phyloP scores from a whole-genome alignment of 2,797 vertebrate species.

The Alcedo atthis region DNA sequence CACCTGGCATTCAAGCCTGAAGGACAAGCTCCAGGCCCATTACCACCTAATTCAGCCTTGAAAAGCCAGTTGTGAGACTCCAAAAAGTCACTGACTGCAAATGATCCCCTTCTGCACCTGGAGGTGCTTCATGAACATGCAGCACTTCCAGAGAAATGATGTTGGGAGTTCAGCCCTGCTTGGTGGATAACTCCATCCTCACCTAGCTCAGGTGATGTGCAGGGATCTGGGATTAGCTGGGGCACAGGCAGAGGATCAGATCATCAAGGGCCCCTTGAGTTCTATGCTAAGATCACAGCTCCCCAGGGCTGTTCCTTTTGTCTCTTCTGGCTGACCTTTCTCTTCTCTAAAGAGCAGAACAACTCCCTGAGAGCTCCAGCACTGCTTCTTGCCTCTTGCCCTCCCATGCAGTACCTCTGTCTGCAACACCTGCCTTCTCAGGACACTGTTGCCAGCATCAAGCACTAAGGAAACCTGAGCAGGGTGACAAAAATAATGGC shows the following conservation, averaged over 20 bases:
- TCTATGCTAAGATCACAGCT: not conserved
- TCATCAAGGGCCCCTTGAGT: not conserved
- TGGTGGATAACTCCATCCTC: not conserved
- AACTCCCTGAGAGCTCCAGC: not conserved
- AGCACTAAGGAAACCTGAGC: not conserved
- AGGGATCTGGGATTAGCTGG: not conserved
- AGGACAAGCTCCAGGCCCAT: not conserved
- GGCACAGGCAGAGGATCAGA: not conserved
- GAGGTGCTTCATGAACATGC: not conserved
- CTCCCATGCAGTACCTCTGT: not conserved
- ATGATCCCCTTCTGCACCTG: not conserved
- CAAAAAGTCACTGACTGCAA: not conserved
- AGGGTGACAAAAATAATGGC: not conserved
- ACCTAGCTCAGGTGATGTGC: not conserved
- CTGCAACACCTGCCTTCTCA: rapidly evolving
- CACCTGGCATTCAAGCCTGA: not conserved
- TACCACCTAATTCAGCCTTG: not conserved
- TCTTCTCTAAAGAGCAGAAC: not conserved
- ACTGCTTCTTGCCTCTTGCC: not conserved
- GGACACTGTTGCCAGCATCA: not conserved
- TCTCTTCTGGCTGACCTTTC: not conserved
- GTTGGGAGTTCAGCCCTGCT: not conserved
- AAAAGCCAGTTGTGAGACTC: not conserved
- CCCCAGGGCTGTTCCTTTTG: not conserved
- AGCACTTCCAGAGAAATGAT: not conserved